Evolutionary conservation across 2,113 vertebrate genomes (phyloP), one percentile per base, ranked within the genome.

Genomic region (Shinisaurus crocodilurus): DNA sequence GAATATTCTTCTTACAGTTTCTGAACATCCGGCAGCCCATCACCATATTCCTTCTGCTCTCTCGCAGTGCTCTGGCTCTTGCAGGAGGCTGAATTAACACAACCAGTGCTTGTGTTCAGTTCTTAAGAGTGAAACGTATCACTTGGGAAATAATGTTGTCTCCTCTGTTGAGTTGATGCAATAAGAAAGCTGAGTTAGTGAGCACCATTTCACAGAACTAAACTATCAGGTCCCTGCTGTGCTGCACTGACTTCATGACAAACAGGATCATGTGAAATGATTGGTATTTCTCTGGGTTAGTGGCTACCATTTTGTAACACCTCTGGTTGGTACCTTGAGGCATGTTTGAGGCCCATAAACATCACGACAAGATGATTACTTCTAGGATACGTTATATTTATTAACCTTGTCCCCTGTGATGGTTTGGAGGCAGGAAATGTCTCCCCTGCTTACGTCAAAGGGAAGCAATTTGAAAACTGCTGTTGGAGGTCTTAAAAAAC

Each of bases 401-500:
- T 81, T 37, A 69, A 29, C 77, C 45, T 37, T 48, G 45, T 65
- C 13, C 9, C 18, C 48, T 48, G 57, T 10, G 8, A 84, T 37
- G 57, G 20, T 25, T 27, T 5, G 29, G 50, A 76, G 72, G 81
- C 50, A 82, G 54, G 80, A 84, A 75, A 65, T 84, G 20, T 45
- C 13, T 75, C 5, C 16, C 29, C 32, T 83, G n/a, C 29, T 43
- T 89, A 45, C 34, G 4, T 27, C 54, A 43, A 83, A 77, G 45
- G 45, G 69, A 70, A 83, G 54, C 69, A 65, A 23, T 83, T 82
- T 48, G 37, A 54, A 75, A 54, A 91, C 72, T 92, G 93, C 95
- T 92, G 91, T 72, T 92, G 90, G 89, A 92, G 92, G 94, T 88
- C 86, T 88, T 94, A 76, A 89, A 75, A 54, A 88, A 85, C 65